Evolutionary conservation across 1,140 invertebrate genomes (phyloP), one percentile per base, ranked within the genome.

Genomic region (Drosophila obscura): DNA sequence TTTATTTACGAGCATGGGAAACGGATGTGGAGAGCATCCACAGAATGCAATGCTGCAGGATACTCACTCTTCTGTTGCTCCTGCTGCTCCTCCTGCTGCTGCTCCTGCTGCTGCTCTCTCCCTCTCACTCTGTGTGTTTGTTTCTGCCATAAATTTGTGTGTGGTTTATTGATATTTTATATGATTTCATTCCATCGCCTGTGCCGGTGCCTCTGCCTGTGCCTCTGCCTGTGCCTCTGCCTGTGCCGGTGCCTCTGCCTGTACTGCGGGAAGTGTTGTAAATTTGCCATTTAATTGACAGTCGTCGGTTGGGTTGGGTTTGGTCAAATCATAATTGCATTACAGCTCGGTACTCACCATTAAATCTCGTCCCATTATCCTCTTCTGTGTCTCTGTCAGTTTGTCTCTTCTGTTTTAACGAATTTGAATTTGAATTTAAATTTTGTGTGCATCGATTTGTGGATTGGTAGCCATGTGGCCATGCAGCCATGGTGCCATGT

Each of bases 231-330:
- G 7, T 26, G 5, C 19, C 19, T 19, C n/a, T n/a, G 35, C 31
- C 0, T 24, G 53, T 11, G 13, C 4, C 0, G 1, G 16, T 5
- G 13, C 13, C 13, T 1, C 9, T 7, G 5, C 19, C 19, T 19
- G 19, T n/a, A 13, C 44, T 43, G 19, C 28, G 69, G 59, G 57
- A 74, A 74, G 71, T 65, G 72, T 72, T 57, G 72, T 74, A 74
- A 74, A 74, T 75, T 75, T 75, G 52, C 49, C 61, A 66, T 74
- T 74, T 75, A 74, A 75, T 75, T 75, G 72, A 75, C 72, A 75
- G 71, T 39, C 35, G 4, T 39, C 8, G 9, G 31, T 28, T 28
- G 6, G 28, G 6, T 28, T 28, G 6, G 28, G 6, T 7, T 28
- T 8, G 3, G 31, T 31, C 31, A 31, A 31, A 31, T 31, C 31